phyloP scores from a whole-genome alignment of 92 coral and sea anemone species.

The Parazoanthus darwini region DNA sequence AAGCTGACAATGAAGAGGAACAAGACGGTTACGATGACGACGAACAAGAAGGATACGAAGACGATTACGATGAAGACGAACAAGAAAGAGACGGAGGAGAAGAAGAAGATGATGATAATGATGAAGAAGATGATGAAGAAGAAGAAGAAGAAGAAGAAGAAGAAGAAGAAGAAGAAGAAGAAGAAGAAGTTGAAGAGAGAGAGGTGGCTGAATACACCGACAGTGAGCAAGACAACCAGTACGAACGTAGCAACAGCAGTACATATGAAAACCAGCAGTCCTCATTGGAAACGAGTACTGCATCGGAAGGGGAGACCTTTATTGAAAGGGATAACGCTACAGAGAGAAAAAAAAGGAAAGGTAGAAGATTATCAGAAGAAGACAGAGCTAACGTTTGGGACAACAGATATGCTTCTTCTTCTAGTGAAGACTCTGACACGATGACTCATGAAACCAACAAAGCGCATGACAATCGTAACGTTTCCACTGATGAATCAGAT shows the following conservation, averaged over 20 bases:
- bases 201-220: neutral
- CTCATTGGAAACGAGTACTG: neutral
- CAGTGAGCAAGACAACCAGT: neutral
- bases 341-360: neutral
- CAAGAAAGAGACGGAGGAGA: neutral
- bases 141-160: no score
- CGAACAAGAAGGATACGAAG: neutral
- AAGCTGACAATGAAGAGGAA: no score
- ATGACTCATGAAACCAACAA: neutral
- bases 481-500: constrained; percentile 8
- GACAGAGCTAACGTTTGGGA: neutral
- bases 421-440: neutral
- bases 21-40: neutral
- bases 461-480: constrained; percentile 3
- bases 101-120: neutral
- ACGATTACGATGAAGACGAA: neutral
- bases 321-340: neutral
- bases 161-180: no score
- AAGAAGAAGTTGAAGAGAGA: no score
- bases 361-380: neutral
- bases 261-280: neutral
- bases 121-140: neutral
- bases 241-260: neutral
- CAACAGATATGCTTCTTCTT: constrained; percentile 13
- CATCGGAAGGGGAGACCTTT: neutral